A percentile compares a stretch with the other conserved stretches of the same genome.
Conservation (phyloP, 1,140 invertebrate genomes). For the Drosophila ogumai region DNA sequence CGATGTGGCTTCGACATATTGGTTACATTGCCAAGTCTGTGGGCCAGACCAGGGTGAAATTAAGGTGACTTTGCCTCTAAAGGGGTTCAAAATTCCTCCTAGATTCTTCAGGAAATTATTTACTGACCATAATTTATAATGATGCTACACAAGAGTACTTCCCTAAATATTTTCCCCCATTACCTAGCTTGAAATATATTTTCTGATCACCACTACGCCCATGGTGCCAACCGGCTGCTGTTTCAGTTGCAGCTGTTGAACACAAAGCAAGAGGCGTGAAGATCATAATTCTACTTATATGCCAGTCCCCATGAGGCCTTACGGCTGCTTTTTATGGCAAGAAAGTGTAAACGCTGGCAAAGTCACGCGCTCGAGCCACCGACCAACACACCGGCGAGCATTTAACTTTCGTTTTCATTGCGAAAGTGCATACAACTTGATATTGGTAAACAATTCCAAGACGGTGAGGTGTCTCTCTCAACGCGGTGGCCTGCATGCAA, state of each 20-base stretch:
- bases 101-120: background rate
- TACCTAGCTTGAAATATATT: background rate
- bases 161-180: background rate
- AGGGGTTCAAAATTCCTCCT: background rate
- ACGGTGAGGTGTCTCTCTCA: conserved; percentile 21
- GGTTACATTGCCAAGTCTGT: conserved; percentile 75
- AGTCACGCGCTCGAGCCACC: conserved; percentile 65
- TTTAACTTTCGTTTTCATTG: conserved; percentile 82
- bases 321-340: conserved; percentile 55
- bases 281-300: conserved; percentile 72
- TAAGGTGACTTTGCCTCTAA: background rate
- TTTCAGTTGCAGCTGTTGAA: conserved; percentile 32
- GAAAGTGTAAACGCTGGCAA: conserved; percentile 71
- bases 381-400: conserved; percentile 28
- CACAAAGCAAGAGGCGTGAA: conserved; percentile 64
- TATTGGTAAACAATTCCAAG: conserved; percentile 60
- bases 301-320: conserved; percentile 27
- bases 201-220: background rate
- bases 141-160: background rate
- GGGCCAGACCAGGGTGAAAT: background rate
- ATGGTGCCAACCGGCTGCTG: background rate
- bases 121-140: no score
- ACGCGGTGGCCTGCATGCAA: conserved; percentile 48
- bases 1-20: conserved; percentile 69
- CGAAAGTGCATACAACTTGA: conserved; percentile 80